phyloP scores from a whole-genome alignment of 2,888 invertebrate genomes.

The Pristionchus exspectatus region DNA sequence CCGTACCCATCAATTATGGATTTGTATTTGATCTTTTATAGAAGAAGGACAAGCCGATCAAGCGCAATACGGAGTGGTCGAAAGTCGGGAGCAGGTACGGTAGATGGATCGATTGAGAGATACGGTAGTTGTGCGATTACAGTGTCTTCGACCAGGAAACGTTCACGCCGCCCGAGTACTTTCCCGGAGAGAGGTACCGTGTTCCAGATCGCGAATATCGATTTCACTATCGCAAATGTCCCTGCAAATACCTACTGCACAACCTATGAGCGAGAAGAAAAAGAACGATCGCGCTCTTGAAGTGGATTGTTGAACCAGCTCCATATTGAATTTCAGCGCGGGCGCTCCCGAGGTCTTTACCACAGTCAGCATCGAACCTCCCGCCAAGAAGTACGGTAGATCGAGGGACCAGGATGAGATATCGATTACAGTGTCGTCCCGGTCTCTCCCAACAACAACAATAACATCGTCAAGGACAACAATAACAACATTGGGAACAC shows the following conservation, averaged over 20 bases:
- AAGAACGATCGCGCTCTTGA: neutral
- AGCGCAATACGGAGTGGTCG: conserved; percentile 21
- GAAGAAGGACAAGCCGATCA: neutral
- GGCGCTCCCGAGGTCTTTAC: neutral
- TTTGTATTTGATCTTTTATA: neutral
- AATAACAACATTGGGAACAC: neutral
- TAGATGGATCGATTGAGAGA: neutral
- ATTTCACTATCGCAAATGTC: no score
- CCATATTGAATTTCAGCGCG: neutral
- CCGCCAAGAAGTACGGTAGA: neutral
- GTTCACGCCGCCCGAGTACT: neutral
- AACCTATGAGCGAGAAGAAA: neutral
- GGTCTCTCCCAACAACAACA: neutral
- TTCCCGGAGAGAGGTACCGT: neutral
- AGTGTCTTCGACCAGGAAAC: neutral
- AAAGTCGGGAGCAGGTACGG: conserved; percentile 4
- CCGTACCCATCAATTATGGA: neutral
- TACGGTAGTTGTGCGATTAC: neutral
- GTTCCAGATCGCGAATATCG: no score
- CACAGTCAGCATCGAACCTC: neutral
- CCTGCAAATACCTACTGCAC: neutral
- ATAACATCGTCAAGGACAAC: neutral
- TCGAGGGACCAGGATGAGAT: no score
- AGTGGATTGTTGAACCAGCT: neutral
- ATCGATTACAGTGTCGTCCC: neutral